Evolutionary conservation across 1,140 invertebrate species (phyloP), one percentile per base, ranked within the genome.

Genomic region (Drosophila yakuba): DNA sequence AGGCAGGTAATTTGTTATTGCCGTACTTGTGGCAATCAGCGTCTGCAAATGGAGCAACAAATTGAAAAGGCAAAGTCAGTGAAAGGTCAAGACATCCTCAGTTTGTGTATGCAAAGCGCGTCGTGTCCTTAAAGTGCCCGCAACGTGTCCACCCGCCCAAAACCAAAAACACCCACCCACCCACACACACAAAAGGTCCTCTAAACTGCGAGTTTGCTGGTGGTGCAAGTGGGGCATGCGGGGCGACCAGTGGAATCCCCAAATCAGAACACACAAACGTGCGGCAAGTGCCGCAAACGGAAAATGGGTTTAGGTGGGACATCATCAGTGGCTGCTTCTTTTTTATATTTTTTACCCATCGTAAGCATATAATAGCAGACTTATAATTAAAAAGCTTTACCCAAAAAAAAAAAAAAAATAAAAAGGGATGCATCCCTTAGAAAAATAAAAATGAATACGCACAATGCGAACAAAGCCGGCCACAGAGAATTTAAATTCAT

Each of bases 11-110:
- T 80, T 61, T 80, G 74, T 59, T 79, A 86, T 77, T 80, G 86
- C 86, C 73, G 80, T 83, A 58, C 72, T 92, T 83, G 85, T 91
- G 72, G 82, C 89, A 67, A 84, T 82, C 68, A 86, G 79, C 73
- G 89, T 91, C 71, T 93, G 91, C 20, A 85, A 88, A 59, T 51
- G 62, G 60, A 68, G 48, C 60, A 74, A 64, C 47, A 66, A 78
- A 68, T 71, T 69, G 64, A 51, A 78, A 64, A 64, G 48, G 17
- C 44, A 74, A 78, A 86, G 69, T 75, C 62, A 80, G 44, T 55
- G 17, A 71, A 77, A 61, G 68, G 41, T 80, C 74, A 69, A 51
- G 60, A 61, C 15, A 39, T 55, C 14, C 32, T 32, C 12, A 14
- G 62, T 54, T 82, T 84, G 61, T 15, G 55, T 74, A 84, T 89